Base-by-base conservation (phyloP, 1,140 invertebrate genomes). In the Copidosoma floridanum region DNA sequence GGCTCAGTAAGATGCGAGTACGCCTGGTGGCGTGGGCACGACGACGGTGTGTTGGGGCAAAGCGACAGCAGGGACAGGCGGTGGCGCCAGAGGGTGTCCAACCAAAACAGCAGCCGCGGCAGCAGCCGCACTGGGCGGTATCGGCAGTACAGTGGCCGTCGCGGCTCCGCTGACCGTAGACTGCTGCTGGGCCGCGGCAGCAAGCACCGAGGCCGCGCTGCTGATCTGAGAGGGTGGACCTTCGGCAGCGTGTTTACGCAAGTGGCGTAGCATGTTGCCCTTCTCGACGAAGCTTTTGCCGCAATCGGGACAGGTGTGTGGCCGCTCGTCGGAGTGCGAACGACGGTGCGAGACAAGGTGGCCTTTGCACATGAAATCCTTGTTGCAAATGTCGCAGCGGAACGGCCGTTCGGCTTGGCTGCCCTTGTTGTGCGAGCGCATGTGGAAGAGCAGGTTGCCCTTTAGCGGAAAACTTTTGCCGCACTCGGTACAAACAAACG, bases 281-380 rank as follows among this genome's bases (percentile, higher is more conserved):
- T 89, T 89, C 69, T 89, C 88, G 37, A 88, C 87, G 75, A 92
- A 92, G 5, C 88, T 88, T 77, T 91, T 91, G 61, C 87, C 86
- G 71, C 89, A 90, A 65, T 88, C 84, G 1, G 85, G 83, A 71
- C 90, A 92, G 24, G 85, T 84, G 73, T 91, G 91, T 1, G 91
- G 91, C 61, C 89, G 82, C 71, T 94, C 92, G 38, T 91, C 92
- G 16, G 90, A 91, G 75, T 97, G 95, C 23, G 92, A 94, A 54
- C 93, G 85, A 66, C 93, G 84, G 74, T 97, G 95, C 1, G 91
- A 89, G 53, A 92, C 89, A 56, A 98, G 84, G 80, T 97, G 94
- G 38, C 95, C 94, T 83, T 98, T 97, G 75, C 95, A 90, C 78
- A 97, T 89, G 81, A 99, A 99, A 67, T 95, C 92, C 78, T 99